These are phyloP conservation scores for Ennomos quercinarius DNA, from an alignment of 2,888 invertebrate species.

Conservation along the genomic window DNA sequence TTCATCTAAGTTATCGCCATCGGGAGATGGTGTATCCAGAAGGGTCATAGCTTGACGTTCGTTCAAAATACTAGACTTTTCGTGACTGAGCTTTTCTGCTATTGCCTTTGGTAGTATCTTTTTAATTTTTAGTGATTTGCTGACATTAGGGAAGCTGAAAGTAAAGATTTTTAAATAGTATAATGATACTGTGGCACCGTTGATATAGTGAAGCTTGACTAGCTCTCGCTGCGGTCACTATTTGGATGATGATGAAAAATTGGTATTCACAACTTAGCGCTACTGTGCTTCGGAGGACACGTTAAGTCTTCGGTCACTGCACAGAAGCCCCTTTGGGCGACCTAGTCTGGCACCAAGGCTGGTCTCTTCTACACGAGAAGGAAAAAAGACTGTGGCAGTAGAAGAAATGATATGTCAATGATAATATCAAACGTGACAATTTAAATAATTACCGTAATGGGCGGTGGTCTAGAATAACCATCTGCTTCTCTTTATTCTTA, in stretches of 20 bases:
- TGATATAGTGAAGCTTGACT: too few relatives aligned
- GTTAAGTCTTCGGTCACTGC: too few relatives aligned
- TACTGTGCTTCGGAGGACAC: too few relatives aligned
- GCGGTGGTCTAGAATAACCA: background rate
- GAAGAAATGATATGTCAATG: constrained; percentile 1
- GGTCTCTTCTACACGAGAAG: too few relatives aligned
- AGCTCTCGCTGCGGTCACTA: too few relatives aligned
- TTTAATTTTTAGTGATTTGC: background rate
- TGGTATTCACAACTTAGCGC: too few relatives aligned
- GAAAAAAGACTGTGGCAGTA: background rate
- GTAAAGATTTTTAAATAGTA: too few relatives aligned
- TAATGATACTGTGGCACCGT: too few relatives aligned
- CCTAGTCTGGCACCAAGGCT: too few relatives aligned
- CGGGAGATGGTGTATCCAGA: constrained; percentile 54
- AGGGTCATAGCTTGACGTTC: constrained; percentile 50
- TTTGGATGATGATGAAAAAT: too few relatives aligned
- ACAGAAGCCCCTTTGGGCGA: too few relatives aligned
- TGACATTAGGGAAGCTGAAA: background rate
- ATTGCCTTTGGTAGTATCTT: too few relatives aligned
- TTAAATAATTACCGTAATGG: constrained; percentile 15
- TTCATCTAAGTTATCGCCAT: constrained; percentile 60
- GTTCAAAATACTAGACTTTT: constrained; percentile 21
- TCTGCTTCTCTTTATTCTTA: constrained; percentile 39
- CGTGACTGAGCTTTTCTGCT: background rate
- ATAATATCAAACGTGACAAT: background rate